A percentile compares a stretch with the other conserved stretches of the same genome.
Conservation (phyloP, 92 coral and sea anemone species). For the Zoanthus gigantus region DNA sequence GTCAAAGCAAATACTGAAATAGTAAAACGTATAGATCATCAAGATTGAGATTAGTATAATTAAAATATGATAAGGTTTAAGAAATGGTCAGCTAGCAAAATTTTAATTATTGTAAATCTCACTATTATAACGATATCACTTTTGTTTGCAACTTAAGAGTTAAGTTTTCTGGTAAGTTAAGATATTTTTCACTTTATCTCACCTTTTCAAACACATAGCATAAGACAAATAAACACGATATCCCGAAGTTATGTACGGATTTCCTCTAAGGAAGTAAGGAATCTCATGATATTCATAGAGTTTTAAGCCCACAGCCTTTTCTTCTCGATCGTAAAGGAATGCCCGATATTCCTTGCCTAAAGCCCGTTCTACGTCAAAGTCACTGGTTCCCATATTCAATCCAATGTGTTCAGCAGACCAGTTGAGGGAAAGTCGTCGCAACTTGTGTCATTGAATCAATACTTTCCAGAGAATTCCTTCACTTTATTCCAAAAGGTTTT, state of each 20-base stretch:
- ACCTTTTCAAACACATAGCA: slow-evolving; percentile 90
- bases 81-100: not conserved
- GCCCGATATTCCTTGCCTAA: slow-evolving; percentile 16
- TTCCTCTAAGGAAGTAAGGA: slow-evolving; percentile 96
- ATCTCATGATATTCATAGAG: slow-evolving; percentile 90
- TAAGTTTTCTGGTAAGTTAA: not conserved
- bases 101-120: too few species aligned
- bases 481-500: too few species aligned
- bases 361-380: slow-evolving; percentile 51
- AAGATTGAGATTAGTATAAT: too few species aligned
- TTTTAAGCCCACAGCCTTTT: slow-evolving; percentile 47
- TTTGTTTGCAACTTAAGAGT: too few species aligned
- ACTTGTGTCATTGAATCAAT: too few species aligned
- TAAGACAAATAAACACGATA: slow-evolving; percentile 87
- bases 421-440: not conserved
- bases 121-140: too few species aligned
- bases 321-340: slow-evolving; percentile 25
- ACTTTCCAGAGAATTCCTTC: too few species aligned
- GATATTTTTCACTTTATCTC: not conserved
- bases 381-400: slow-evolving; percentile 23
- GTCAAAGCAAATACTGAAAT: too few species aligned
- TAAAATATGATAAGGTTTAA: too few species aligned
- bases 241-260: slow-evolving; percentile 91
- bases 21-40: too few species aligned
- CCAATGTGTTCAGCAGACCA: not conserved